Evolutionary conservation across 2,113 vertebrate genomes (phyloP).

Genomic region (Rhabdomys dilectus): DNA sequence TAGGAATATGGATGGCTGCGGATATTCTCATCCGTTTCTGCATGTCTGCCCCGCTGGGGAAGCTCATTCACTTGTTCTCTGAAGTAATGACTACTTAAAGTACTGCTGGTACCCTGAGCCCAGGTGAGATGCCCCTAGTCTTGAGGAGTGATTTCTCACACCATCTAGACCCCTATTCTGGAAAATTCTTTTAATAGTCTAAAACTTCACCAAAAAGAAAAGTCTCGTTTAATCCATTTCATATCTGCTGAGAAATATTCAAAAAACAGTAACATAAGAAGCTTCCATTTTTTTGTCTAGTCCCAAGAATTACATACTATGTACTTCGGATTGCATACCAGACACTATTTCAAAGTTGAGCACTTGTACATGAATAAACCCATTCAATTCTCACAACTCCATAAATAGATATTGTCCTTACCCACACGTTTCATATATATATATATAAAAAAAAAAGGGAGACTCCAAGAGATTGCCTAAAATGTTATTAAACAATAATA

Average conservation of each 20-base stretch:
- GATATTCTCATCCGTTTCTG: not conserved
- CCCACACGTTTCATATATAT: not conserved
- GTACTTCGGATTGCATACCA: too few species aligned
- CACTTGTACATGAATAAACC: not conserved
- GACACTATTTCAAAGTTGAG: not conserved
- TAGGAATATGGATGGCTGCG: not conserved
- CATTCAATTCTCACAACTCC: not conserved
- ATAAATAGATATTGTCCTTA: not conserved
- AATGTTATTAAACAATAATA: not conserved
- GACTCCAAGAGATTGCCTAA: not conserved
- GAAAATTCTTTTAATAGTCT: conserved; percentile 13
- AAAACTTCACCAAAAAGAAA: conserved; percentile 38
- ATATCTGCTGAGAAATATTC: conserved; percentile 5
- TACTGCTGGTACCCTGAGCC: not conserved
- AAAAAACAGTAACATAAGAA: conserved; percentile 13
- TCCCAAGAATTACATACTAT: not conserved
- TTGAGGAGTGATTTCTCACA: not conserved
- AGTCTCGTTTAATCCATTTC: not conserved
- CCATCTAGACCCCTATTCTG: not conserved
- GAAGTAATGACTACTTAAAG: not conserved
- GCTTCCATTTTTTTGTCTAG: not conserved
- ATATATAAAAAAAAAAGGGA: not conserved
- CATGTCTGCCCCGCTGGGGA: not conserved
- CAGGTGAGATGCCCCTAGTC: not conserved
- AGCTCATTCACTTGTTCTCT: not conserved